Percentiles rank a stretch among this genome's conserved stretches.
Evolutionary conservation across 2,888 invertebrate genomes (phyloP).

Genomic region (Tyria jacobaeae): DNA sequence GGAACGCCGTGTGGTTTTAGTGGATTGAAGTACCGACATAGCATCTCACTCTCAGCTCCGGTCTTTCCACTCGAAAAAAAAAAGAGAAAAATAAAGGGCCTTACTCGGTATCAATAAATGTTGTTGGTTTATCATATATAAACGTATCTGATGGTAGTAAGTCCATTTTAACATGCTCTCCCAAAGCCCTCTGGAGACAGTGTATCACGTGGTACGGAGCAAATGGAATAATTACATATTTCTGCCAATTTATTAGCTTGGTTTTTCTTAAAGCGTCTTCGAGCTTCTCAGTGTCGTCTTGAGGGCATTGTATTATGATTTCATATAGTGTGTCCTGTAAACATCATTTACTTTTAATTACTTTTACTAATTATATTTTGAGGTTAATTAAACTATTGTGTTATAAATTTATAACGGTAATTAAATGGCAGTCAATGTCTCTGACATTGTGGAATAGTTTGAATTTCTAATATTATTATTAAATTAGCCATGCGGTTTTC

Average conservation of each 20-base stretch:
- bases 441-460: too few relatives aligned
- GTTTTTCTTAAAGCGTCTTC: slow-evolving; percentile 58
- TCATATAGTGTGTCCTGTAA: slow-evolving; percentile 54
- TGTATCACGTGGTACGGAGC: slow-evolving; percentile 44
- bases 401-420: too few relatives aligned
- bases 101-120: slow-evolving; percentile 9
- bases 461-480: too few relatives aligned
- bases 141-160: not conserved
- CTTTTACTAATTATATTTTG: too few relatives aligned
- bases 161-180: not conserved
- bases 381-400: too few relatives aligned
- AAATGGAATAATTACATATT: slow-evolving; percentile 46
- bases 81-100: not conserved
- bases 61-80: too few relatives aligned
- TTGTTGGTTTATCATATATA: not conserved
- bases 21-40: too few relatives aligned
- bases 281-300: slow-evolving; percentile 52
- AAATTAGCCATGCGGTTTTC: too few relatives aligned
- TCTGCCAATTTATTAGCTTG: slow-evolving; percentile 57
- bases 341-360: too few relatives aligned
- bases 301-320: slow-evolving; percentile 57
- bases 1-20: too few relatives aligned
- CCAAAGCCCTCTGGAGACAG: slow-evolving; percentile 2
- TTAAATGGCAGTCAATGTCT: too few relatives aligned
- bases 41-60: too few relatives aligned